Percentiles rank a stretch among this genome's conserved stretches.
phyloP scores from a whole-genome alignment of 1,140 invertebrate genomes.

The Pinna nobilis region DNA sequence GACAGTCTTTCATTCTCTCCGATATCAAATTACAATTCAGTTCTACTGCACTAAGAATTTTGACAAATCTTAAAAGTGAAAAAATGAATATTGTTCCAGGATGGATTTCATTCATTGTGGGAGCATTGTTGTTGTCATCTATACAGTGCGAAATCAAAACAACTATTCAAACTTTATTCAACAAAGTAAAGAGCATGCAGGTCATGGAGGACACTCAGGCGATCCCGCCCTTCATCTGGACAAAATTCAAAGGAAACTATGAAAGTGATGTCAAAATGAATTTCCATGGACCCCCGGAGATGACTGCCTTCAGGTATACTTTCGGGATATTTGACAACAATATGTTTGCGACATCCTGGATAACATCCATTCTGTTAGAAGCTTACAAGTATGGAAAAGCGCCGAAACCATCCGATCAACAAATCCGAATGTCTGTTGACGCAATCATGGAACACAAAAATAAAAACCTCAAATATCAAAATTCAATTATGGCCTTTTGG shows the following conservation, averaged over 20 bases:
- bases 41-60: too few relatives aligned
- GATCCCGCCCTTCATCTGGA: constrained; percentile 53
- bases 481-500: constrained; percentile 58
- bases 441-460: constrained; percentile 45
- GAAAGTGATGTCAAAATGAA: constrained; percentile 65
- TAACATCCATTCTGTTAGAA: constrained; percentile 58
- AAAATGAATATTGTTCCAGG: too few relatives aligned
- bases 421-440: constrained; percentile 42
- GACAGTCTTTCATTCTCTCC: too few relatives aligned
- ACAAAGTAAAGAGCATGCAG: constrained; percentile 48
- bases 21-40: too few relatives aligned
- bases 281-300: constrained; percentile 60
- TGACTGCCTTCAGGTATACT: constrained; percentile 51
- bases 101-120: too few relatives aligned
- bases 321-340: constrained; percentile 67
- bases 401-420: constrained; percentile 56
- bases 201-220: constrained; percentile 45
- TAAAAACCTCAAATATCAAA: constrained; percentile 54
- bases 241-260: constrained; percentile 60
- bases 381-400: constrained; percentile 58
- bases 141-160: too few relatives aligned
- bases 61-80: too few relatives aligned
- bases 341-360: constrained; percentile 71
- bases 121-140: too few relatives aligned
- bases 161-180: constrained; percentile 44